Conservation (phyloP, 2,797 vertebrate genomes). For the Lithobates pipiens region DNA sequence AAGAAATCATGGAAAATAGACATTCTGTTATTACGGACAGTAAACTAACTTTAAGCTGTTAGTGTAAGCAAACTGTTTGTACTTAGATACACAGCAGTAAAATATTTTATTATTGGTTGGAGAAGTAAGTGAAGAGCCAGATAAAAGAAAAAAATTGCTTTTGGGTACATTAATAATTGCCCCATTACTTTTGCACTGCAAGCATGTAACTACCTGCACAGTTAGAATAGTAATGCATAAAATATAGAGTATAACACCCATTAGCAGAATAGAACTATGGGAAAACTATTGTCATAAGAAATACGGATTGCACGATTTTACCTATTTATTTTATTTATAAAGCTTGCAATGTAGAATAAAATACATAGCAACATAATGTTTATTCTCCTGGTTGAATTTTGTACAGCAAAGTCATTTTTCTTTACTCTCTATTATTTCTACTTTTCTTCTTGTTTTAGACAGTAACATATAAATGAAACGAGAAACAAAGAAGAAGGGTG, state of each 20-base stretch:
- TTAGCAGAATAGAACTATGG: background rate
- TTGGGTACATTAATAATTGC: conserved; percentile 3
- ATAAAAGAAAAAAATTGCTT: background rate
- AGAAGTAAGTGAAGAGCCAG: background rate
- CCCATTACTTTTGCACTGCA: background rate
- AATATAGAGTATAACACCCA: background rate
- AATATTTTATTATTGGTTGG: background rate
- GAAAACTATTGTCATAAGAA: background rate
- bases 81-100: background rate
- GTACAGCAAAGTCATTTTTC: background rate
- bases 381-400: background rate
- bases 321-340: background rate
- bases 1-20: conserved; percentile 2
- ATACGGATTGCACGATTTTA: background rate
- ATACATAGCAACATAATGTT: background rate
- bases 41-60: background rate
- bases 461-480: background rate
- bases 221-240: background rate
- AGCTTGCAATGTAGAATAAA: background rate
- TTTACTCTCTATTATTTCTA: background rate
- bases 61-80: conserved; percentile 9
- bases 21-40: background rate
- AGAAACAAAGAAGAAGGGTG: too few species aligned
- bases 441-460: background rate
- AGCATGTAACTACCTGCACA: conserved; percentile 18